phyloP scores from a whole-genome alignment of 2,888 invertebrate genomes.

The Rhamnusium bicolor region DNA sequence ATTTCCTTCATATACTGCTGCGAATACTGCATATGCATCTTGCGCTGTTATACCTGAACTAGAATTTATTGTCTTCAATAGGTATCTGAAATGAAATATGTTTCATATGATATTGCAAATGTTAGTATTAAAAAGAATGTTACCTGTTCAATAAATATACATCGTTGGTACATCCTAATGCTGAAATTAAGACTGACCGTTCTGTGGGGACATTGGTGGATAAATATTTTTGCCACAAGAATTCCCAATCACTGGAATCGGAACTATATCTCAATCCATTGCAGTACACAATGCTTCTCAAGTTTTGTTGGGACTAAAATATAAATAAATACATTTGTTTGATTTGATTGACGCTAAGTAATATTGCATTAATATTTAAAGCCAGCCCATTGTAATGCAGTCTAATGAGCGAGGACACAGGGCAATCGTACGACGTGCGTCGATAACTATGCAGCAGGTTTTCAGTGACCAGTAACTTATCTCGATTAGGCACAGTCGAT shows the following conservation, averaged over 20 bases:
- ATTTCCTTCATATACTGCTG: conserved; percentile 44
- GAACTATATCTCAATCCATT: conserved; percentile 79
- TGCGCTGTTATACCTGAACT: conserved; percentile 70
- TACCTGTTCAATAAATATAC: conserved; percentile 30
- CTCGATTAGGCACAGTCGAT: too few relatives aligned
- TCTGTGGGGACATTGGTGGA: conserved; percentile 84
- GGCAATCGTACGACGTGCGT: too few relatives aligned
- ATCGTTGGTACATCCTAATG: conserved; percentile 80
- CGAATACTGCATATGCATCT: conserved; percentile 63
- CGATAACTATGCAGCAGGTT: too few relatives aligned
- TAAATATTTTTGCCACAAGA: conserved; percentile 74
- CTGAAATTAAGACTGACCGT: conserved; percentile 77
- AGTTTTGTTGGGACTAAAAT: conserved; percentile 76
- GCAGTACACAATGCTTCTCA: conserved; percentile 83
- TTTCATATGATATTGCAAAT: background rate
- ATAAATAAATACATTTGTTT: too few relatives aligned
- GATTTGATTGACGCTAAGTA: too few relatives aligned
- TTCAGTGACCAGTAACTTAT: too few relatives aligned
- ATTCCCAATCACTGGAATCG: conserved; percentile 75
- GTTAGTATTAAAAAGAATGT: background rate
- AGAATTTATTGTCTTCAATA: conserved; percentile 53
- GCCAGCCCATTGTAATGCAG: too few relatives aligned
- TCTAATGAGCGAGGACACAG: too few relatives aligned
- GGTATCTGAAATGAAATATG: conserved; percentile 42
- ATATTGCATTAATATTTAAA: too few relatives aligned